These are phyloP conservation scores for Toxotes lorentzi DNA, from an alignment of 2,797 vertebrate genomes.

Conservation along the genomic window DNA sequence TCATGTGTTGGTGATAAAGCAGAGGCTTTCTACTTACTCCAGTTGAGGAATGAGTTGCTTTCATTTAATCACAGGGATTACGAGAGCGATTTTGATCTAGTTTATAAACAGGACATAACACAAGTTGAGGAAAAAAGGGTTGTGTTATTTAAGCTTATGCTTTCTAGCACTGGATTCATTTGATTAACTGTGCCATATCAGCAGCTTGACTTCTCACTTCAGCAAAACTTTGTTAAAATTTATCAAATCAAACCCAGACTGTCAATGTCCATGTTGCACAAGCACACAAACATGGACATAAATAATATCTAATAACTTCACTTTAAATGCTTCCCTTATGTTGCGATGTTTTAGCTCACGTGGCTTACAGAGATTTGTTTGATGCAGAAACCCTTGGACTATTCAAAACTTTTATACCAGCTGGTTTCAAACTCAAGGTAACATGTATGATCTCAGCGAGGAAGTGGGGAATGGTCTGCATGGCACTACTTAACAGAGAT, in stretches of 20 bases:
- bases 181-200: not conserved
- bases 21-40: not conserved
- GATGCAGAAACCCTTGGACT: not conserved
- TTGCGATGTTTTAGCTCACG: not conserved
- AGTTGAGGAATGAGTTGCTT: not conserved
- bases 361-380: not conserved
- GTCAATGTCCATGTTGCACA: not conserved
- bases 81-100: constrained; percentile 2
- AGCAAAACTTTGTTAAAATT: not conserved
- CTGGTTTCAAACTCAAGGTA: constrained; percentile 25
- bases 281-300: not conserved
- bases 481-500: constrained; percentile 12
- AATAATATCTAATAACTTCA: not conserved
- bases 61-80: constrained; percentile 20
- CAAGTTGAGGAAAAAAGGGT: not conserved
- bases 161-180: not conserved
- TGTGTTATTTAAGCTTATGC: not conserved
- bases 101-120: not conserved
- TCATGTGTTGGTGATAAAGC: not conserved
- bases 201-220: not conserved
- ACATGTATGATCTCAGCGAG: constrained; percentile 14
- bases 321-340: not conserved
- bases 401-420: constrained; percentile 6
- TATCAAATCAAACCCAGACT: not conserved
- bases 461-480: not conserved